These are phyloP conservation scores for Nothocercus julius DNA, from an alignment of 2,113 vertebrate genomes.

Conservation along the genomic window DNA sequence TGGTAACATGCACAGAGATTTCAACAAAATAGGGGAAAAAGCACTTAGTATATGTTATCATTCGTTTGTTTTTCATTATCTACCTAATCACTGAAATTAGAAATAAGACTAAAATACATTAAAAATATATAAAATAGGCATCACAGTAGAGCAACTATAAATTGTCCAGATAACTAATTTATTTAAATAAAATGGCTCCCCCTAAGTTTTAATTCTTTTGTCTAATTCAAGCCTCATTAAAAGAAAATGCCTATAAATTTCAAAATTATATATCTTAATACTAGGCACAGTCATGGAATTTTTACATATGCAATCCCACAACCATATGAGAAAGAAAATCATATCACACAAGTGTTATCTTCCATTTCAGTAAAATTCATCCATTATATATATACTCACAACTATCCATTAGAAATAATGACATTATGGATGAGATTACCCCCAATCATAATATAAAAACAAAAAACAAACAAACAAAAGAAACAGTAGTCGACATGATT, in stretches of 20 bases:
- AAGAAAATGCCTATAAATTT: not conserved
- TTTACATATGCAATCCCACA: slow-evolving; percentile 31
- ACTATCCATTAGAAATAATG: slow-evolving; percentile 40
- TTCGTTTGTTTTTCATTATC: not conserved
- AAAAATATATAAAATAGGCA: not conserved
- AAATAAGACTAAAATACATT: not conserved
- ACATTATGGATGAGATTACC: slow-evolving; percentile 33
- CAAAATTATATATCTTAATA: not conserved
- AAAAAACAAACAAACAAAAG: not conserved
- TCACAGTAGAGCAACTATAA: not conserved
- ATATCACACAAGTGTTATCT: slow-evolving; percentile 40
- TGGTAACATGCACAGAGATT: not conserved
- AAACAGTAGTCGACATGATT: not conserved
- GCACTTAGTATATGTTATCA: not conserved
- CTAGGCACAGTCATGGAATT: not conserved
- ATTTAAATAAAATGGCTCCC: not conserved
- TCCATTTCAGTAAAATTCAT: slow-evolving; percentile 51
- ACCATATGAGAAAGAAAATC: slow-evolving; percentile 59
- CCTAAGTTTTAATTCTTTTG: not conserved
- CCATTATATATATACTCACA: slow-evolving; percentile 57
- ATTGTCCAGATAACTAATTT: not conserved
- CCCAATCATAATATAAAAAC: slow-evolving; percentile 19
- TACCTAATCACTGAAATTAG: not conserved
- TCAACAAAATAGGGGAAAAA: not conserved
- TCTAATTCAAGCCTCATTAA: not conserved